A percentile compares a stretch with the other conserved stretches of the same genome.
These are phyloP conservation scores for Herpetotheres cachinnans DNA, from an alignment of 2,113 vertebrate genomes.

Conservation along the genomic window DNA sequence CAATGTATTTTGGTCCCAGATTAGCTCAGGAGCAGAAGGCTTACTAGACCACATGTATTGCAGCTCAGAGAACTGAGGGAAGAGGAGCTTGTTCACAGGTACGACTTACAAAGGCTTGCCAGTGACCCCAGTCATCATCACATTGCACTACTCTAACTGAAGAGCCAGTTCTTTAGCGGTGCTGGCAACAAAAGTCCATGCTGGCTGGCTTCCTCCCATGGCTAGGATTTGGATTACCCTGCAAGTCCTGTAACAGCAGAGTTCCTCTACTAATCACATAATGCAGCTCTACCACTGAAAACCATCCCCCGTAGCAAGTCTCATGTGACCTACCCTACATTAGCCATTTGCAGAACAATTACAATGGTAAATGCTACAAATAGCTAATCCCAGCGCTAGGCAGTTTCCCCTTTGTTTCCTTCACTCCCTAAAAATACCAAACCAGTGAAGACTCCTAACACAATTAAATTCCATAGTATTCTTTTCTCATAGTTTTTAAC, in stretches of 20 bases:
- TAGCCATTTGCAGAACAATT: constrained; percentile 25
- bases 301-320: background rate
- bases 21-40: background rate
- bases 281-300: background rate
- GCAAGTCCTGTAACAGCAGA: background rate
- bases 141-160: accelerated
- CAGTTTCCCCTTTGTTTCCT: background rate
- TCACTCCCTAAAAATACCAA: background rate
- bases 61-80: background rate
- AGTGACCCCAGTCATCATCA: accelerated
- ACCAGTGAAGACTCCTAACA: accelerated
- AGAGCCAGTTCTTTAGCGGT: accelerated
- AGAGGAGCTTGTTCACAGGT: background rate
- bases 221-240: background rate
- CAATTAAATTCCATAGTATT: background rate
- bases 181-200: background rate
- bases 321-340: background rate
- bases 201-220: background rate
- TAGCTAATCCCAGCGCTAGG: background rate
- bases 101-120: accelerated
- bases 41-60: accelerated
- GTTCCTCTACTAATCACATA: background rate
- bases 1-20: accelerated
- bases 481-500: background rate
- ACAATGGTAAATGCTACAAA: constrained; percentile 1